Evolutionary conservation across 2,797 vertebrate genomes (phyloP).

Genomic region (Eremophila alpestris): DNA sequence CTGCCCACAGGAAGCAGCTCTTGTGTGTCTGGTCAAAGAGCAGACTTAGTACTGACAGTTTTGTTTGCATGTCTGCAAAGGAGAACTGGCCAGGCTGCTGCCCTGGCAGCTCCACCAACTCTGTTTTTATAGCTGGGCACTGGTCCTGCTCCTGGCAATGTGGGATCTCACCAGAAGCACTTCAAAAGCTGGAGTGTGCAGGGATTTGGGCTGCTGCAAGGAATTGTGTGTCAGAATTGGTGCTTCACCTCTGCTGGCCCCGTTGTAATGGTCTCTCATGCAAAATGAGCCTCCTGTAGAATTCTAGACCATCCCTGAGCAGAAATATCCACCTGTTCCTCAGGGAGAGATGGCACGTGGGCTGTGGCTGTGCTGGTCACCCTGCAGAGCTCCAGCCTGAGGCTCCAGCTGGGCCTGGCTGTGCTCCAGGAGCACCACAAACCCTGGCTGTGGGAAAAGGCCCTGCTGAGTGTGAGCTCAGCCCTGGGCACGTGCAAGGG

Average conservation of each 20-base stretch:
- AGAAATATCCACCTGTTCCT: neutral
- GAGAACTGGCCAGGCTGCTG: neutral
- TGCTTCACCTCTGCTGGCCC: neutral
- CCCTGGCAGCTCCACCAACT: neutral
- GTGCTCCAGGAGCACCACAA: neutral
- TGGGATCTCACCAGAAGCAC: neutral
- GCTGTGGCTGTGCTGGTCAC: neutral
- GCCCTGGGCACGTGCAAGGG: neutral
- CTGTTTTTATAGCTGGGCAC: neutral
- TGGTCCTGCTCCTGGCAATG: neutral
- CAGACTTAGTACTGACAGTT: neutral
- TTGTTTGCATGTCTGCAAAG: neutral
- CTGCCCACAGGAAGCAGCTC: neutral
- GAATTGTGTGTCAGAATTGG: neutral
- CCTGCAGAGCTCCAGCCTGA: neutral
- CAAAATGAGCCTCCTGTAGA: neutral
- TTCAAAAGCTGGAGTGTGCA: neutral
- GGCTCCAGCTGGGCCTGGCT: neutral
- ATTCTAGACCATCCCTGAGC: neutral
- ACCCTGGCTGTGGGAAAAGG: neutral
- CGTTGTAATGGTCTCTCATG: neutral
- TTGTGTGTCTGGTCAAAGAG: neutral
- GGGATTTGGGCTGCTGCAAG: neutral
- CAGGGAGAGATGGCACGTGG: fast-evolving
- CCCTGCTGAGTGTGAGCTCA: neutral